Conservation (phyloP, 2,797 vertebrate species). For the Liasis olivaceus region DNA sequence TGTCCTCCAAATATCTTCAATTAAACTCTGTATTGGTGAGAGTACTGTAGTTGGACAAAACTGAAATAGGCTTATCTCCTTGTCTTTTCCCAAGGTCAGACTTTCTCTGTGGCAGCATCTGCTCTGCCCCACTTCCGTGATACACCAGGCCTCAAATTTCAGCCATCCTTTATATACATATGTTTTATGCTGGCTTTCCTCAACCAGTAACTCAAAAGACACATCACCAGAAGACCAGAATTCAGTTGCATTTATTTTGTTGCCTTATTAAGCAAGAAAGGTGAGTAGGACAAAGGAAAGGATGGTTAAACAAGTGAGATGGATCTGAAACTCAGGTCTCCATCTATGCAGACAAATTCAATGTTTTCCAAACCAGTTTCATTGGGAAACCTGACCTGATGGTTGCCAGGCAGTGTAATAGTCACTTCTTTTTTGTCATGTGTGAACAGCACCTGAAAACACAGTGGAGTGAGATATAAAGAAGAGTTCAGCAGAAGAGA, state of each 20-base stretch:
- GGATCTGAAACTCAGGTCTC: constrained; percentile 70
- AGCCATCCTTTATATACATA: no score
- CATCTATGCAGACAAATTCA: constrained; percentile 66
- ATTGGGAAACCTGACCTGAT: constrained; percentile 75
- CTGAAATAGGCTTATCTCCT: background rate
- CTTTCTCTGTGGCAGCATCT: background rate
- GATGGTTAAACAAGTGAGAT: constrained; percentile 65
- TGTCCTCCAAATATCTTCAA: background rate
- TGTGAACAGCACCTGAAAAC: constrained; percentile 62
- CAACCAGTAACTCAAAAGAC: background rate
- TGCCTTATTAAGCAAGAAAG: constrained; percentile 29
- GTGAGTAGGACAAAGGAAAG: background rate
- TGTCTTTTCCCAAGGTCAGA: background rate
- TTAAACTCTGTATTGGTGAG: background rate
- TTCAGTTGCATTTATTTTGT: constrained; percentile 63
- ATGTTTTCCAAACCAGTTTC: constrained; percentile 63
- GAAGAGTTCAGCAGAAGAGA: background rate
- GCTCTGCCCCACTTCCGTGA: background rate
- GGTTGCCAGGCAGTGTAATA: constrained; percentile 66
- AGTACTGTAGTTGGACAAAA: background rate
- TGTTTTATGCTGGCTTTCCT: no score
- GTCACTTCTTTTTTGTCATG: constrained; percentile 67
- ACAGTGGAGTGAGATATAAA: background rate
- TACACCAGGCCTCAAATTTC: background rate
- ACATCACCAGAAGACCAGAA: constrained; percentile 40